phyloP scores from a whole-genome alignment of 2,888 invertebrate species.

The Melanchra persicariae region DNA sequence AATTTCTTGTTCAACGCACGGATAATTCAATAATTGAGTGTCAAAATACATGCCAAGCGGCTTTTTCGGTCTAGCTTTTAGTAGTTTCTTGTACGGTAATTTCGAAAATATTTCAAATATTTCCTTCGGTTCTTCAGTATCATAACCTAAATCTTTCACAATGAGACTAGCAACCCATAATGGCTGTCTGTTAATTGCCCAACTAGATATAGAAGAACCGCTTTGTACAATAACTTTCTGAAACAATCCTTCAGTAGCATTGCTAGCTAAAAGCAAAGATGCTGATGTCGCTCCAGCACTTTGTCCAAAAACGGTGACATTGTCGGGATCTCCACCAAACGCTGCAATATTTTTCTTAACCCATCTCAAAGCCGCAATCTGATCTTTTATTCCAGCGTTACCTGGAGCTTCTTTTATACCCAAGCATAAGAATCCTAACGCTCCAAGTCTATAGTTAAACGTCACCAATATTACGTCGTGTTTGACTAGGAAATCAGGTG shows the following conservation, averaged over 20 bases:
- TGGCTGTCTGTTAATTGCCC: conserved; percentile 84
- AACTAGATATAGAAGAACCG: conserved; percentile 82
- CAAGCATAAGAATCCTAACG: conserved; percentile 84
- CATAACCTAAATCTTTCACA: conserved; percentile 79
- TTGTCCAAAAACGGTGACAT: conserved; percentile 86
- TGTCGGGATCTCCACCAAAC: conserved; percentile 86
- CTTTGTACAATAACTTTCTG: conserved; percentile 84
- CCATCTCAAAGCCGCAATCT: conserved; percentile 86
- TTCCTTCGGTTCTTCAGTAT: conserved; percentile 80
- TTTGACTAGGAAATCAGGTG: conserved; percentile 82
- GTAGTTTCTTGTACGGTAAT: conserved; percentile 74
- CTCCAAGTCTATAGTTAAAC: conserved; percentile 85
- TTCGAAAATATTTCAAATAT: conserved; percentile 80
- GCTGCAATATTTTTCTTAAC: conserved; percentile 84
- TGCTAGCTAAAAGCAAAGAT: conserved; percentile 79
- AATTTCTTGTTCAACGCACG: conserved; percentile 82
- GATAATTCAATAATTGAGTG: conserved; percentile 81
- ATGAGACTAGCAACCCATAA: conserved; percentile 80
- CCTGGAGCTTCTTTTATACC: conserved; percentile 86
- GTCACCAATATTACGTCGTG: conserved; percentile 84
- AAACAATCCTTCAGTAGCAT: conserved; percentile 80
- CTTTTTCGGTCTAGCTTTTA: conserved; percentile 74
- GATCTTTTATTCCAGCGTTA: conserved; percentile 86
- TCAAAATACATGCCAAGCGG: conserved; percentile 81
- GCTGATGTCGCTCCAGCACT: conserved; percentile 84